These are phyloP conservation scores for Cecropterus lyciades DNA, from an alignment of 1,140 invertebrate genomes.

Conservation along the genomic window DNA sequence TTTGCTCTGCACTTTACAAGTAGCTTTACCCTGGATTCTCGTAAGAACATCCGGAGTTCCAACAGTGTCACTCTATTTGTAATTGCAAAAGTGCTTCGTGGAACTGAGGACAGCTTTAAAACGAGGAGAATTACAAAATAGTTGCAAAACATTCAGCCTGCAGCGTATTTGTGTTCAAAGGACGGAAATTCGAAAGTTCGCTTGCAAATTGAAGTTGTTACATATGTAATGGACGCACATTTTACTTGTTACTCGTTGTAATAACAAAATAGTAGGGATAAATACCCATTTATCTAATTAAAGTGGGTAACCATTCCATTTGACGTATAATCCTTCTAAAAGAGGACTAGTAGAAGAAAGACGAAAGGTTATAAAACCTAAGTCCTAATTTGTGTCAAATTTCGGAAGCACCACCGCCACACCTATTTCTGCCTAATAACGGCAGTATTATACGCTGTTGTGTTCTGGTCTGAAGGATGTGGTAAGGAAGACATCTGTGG, in stretches of 20 bases:
- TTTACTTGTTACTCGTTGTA: background rate
- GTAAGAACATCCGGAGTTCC: conserved; percentile 31
- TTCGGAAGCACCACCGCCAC: too few relatives aligned
- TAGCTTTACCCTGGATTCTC: conserved; percentile 15
- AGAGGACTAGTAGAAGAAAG: too few relatives aligned
- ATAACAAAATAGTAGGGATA: too few relatives aligned
- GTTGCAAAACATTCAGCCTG: conserved; percentile 23
- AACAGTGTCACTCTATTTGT: conserved; percentile 34
- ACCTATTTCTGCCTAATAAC: too few relatives aligned
- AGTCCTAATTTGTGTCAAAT: too few relatives aligned
- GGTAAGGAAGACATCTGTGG: too few relatives aligned
- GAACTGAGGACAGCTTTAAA: conserved; percentile 28
- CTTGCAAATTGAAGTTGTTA: conserved; percentile 11
- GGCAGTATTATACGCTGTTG: too few relatives aligned
- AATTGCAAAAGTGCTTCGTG: conserved; percentile 29
- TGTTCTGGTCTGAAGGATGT: too few relatives aligned
- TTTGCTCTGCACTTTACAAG: conserved; percentile 24
- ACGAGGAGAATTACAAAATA: conserved; percentile 31
- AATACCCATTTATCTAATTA: too few relatives aligned
- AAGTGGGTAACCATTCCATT: too few relatives aligned
- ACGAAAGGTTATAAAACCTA: too few relatives aligned
- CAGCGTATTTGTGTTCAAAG: conserved; percentile 16
- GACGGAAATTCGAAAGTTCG: background rate
- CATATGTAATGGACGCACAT: background rate
- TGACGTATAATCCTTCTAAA: too few relatives aligned